Base-by-base conservation (phyloP, 2,113 vertebrate species). In the Oophaga pumilio region DNA sequence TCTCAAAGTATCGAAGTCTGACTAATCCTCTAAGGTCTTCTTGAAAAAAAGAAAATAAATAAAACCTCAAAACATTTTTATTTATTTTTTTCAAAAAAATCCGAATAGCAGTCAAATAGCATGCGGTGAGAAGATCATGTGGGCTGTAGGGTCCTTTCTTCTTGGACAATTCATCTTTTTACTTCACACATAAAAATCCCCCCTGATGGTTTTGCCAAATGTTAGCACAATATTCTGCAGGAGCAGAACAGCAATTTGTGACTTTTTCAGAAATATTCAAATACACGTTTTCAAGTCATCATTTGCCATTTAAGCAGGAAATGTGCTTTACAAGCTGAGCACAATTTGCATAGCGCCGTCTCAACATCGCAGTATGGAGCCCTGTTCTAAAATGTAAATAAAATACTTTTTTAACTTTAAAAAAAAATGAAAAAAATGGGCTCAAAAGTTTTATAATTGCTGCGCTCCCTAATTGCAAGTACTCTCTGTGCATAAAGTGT, bases 181-280 rank as follows among this genome's bases (percentile, higher is more conserved):
- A 33, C 82, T 84, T 84, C 82, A 84, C 82, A 84, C n/a, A 56
- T 69, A 57, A 56, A 69, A 84, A 71, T 84, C 64, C 82, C 82
- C 66, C 82, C 82, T 84, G 82, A 71, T 84, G 82, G 52, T 84
- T 53, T 84, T 84, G 82, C 82, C 82, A 84, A 84, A 84, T 84
- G 82, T 84, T 84, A 84, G 66, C 82, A 57, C 66, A 84, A 71
- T 57, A 53, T 28, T 71, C 49, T 9, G 66, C 66, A 53, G 82
- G 80, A 84, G 71, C 66, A 28, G 66, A 84, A 68, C 60, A 71
- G 52, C 52, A 84, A 84, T 57, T 56, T 84, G n/a, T 24, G 66
- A 71, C 13, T 71, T 82, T 43, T 84, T 71, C 66, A 84, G 82
- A 71, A 57, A 84, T 84, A 71, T 84, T 84, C 82, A 84, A 84